These are phyloP conservation scores for Fregata magnificens DNA, from an alignment of 2,113 vertebrate genomes.

Conservation along the genomic window DNA sequence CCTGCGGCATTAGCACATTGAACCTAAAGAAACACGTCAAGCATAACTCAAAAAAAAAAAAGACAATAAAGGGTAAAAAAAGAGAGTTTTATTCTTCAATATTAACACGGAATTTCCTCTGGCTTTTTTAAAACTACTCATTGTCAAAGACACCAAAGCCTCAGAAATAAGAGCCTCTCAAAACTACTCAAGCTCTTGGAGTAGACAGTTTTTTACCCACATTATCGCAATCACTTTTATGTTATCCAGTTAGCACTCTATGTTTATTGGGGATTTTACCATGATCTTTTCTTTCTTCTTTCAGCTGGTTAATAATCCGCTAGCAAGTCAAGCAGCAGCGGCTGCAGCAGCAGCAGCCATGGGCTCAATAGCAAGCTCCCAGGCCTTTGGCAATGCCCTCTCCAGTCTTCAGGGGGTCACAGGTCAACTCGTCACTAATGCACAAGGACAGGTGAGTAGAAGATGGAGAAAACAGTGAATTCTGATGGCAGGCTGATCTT, in stretches of 20 bases:
- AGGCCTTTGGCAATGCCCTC: constrained; percentile 93
- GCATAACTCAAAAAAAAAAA: background rate
- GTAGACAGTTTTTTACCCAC: background rate
- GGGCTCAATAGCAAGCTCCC: constrained; percentile 93
- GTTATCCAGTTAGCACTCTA: background rate
- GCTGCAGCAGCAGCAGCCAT: constrained; percentile 90
- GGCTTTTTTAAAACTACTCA: background rate
- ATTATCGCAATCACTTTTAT: background rate
- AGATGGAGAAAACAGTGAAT: constrained; percentile 67
- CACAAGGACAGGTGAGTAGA: constrained; percentile 98
- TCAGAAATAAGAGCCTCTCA: background rate
- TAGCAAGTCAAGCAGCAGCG: constrained; percentile 93
- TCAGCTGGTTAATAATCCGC: constrained; percentile 91
- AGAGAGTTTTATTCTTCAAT: background rate
- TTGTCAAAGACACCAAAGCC: background rate
- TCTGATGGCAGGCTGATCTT: constrained; percentile 68
- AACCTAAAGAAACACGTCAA: background rate
- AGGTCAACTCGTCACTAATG: constrained; percentile 98
- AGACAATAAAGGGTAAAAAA: background rate
- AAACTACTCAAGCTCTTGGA: background rate
- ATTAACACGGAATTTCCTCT: background rate
- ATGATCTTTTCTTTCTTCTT: constrained; percentile 60
- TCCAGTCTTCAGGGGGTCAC: constrained; percentile 95
- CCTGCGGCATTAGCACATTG: background rate
- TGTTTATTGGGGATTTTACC: constrained; percentile 23